These are phyloP conservation scores for Channallabes apus DNA, from an alignment of 2,797 vertebrate genomes.

Conservation along the genomic window DNA sequence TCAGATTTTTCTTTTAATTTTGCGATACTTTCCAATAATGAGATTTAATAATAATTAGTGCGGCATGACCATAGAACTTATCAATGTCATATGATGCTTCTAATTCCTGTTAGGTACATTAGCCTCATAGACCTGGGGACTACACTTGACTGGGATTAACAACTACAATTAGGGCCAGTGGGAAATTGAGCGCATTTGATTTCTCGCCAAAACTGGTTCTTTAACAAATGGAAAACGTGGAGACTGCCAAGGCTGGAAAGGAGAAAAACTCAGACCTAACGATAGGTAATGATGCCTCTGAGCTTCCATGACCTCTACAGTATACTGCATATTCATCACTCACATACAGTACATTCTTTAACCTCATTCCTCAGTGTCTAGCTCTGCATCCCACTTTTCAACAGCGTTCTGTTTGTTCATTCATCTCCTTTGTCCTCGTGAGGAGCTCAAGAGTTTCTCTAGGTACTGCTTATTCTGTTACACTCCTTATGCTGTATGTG, in stretches of 20 bases:
- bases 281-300: conserved; percentile 28
- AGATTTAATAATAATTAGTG: neutral
- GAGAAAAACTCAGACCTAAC: neutral
- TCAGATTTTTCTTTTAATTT: neutral
- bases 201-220: neutral
- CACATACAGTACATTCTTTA: conserved; percentile 30
- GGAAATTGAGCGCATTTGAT: conserved; percentile 1
- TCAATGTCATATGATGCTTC: neutral
- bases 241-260: neutral
- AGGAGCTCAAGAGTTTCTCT: conserved; percentile 21
- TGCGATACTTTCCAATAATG: neutral
- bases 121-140: neutral
- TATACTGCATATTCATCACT: conserved; percentile 37
- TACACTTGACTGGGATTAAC: neutral
- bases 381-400: neutral
- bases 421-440: conserved; percentile 13
- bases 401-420: conserved; percentile 31
- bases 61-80: too few species aligned
- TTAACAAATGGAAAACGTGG: neutral
- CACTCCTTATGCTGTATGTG: conserved; percentile 60
- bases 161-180: neutral
- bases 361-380: conserved; percentile 33
- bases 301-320: conserved; percentile 35
- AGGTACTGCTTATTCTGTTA: neutral
- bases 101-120: neutral